Conservation (phyloP, 1,140 invertebrate species). For the Zaprionus africanus region DNA sequence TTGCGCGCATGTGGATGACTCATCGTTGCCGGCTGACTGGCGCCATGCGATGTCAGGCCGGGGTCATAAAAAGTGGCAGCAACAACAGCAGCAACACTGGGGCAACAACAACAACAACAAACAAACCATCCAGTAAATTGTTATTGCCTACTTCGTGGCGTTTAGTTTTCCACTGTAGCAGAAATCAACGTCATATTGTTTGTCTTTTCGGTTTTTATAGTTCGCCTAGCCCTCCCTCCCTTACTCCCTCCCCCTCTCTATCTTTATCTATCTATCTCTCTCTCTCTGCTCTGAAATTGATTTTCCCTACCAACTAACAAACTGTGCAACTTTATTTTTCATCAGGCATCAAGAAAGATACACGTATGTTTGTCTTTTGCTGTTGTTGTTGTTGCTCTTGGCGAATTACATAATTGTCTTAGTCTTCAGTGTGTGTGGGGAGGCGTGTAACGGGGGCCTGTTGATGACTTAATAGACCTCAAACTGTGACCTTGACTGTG, state of each 20-base stretch:
- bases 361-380: slow-evolving; percentile 4
- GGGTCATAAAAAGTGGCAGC: slow-evolving; percentile 34
- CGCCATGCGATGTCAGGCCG: slow-evolving; percentile 57
- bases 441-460: slow-evolving; percentile 11
- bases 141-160: slow-evolving; percentile 59
- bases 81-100: slow-evolving; percentile 7
- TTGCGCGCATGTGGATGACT: slow-evolving; percentile 52
- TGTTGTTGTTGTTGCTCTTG: not conserved
- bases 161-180: slow-evolving; percentile 36
- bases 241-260: too few relatives aligned
- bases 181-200: slow-evolving; percentile 52
- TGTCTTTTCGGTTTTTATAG: slow-evolving; percentile 39
- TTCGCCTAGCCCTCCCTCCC: not conserved
- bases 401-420: slow-evolving; percentile 46
- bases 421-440: not conserved
- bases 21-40: slow-evolving; percentile 68
- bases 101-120: slow-evolving; percentile 5
- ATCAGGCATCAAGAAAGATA: slow-evolving; percentile 6
- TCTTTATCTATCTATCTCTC: not conserved
- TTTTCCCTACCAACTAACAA: slow-evolving; percentile 35
- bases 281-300: slow-evolving; percentile 35
- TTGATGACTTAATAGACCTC: slow-evolving; percentile 57
- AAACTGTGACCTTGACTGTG: slow-evolving; percentile 29
- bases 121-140: slow-evolving; percentile 44
- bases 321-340: slow-evolving; percentile 12